Percentiles rank a stretch among this genome's conserved stretches.
These are phyloP conservation scores for Diachasma alloeum DNA, from an alignment of 1,140 invertebrate species.

Conservation along the genomic window DNA sequence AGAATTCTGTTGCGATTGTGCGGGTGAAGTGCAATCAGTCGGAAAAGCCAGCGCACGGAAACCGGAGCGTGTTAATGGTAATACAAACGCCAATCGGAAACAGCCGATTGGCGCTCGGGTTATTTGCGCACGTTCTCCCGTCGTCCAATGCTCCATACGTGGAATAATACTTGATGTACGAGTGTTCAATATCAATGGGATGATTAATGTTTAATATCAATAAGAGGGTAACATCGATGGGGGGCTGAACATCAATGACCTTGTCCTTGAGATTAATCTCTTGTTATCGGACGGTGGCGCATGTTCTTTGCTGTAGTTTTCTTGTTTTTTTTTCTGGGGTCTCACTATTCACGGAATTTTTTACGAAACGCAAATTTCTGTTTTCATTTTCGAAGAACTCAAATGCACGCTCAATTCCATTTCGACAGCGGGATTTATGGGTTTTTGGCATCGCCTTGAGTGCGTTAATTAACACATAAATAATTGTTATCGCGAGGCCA, in stretches of 20 bases:
- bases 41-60: background rate
- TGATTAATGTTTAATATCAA: background rate
- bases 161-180: background rate
- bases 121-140: background rate
- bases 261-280: slow-evolving; percentile 63
- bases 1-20: background rate
- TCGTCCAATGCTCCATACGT: background rate
- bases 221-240: slow-evolving; percentile 2
- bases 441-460: background rate
- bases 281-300: slow-evolving; percentile 59
- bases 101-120: background rate
- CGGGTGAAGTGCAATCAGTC: background rate
- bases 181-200: background rate
- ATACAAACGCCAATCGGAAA: background rate
- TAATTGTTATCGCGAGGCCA: slow-evolving; percentile 28
- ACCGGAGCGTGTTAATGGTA: background rate
- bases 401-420: no score
- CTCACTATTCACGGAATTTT: no score
- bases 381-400: no score
- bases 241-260: slow-evolving; percentile 37
- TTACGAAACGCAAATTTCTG: no score
- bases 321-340: no score
- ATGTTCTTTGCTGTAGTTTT: background rate
- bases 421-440: background rate
- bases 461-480: slow-evolving; percentile 20